These are phyloP conservation scores for Tryphoninae sp. DNA, from an alignment of 2,888 invertebrate species.

Conservation along the genomic window DNA sequence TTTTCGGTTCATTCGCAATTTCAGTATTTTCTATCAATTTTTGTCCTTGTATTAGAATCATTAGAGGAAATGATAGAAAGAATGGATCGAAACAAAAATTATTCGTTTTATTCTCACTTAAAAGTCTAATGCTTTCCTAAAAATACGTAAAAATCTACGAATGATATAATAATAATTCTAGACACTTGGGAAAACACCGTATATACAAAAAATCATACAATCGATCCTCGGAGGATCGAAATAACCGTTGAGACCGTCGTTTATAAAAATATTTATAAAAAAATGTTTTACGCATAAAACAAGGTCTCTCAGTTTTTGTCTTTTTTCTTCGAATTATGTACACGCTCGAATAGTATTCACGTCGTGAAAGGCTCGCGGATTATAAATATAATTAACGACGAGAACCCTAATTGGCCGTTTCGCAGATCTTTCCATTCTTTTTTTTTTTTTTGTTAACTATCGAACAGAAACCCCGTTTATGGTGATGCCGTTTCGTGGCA, in stretches of 20 bases:
- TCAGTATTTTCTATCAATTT: neutral
- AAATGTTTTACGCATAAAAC: neutral
- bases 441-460: conserved; percentile 81
- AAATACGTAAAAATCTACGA: conserved; percentile 47
- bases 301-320: conserved; percentile 47
- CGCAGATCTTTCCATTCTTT: conserved; percentile 24
- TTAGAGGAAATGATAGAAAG: neutral
- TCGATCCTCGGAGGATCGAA: conserved; percentile 56
- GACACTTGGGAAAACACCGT: conserved; percentile 54
- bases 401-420: conserved; percentile 42
- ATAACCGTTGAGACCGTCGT: conserved; percentile 44
- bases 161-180: conserved; percentile 54
- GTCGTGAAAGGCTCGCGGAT: conserved; percentile 33
- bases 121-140: conserved; percentile 25
- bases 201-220: conserved; percentile 71
- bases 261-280: conserved; percentile 5
- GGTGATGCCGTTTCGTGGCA: conserved; percentile 87
- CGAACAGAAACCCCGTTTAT: conserved; percentile 95
- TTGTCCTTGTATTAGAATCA: neutral
- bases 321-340: conserved; percentile 53
- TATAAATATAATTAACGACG: conserved; percentile 50
- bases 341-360: conserved; percentile 33
- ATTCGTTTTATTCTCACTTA: conserved; percentile 52
- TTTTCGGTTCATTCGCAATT: neutral
- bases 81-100: conserved; percentile 39